Evolutionary conservation across 1,140 invertebrate species (phyloP).

Genomic region (Sycophila sp.): DNA sequence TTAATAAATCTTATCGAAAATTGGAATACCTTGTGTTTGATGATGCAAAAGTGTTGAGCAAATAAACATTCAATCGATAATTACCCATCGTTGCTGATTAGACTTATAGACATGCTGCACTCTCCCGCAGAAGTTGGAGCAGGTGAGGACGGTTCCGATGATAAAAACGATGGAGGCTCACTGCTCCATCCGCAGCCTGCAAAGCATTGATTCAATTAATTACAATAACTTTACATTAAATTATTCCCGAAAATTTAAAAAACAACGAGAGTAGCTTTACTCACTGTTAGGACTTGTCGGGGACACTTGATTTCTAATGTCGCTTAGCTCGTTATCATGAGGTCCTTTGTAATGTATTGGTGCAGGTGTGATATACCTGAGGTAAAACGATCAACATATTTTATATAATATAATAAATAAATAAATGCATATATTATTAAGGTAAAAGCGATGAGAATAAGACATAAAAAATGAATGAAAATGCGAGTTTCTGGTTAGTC

Average conservation of each 20-base stretch:
- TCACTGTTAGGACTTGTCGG: slow-evolving; percentile 65
- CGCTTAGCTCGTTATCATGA: slow-evolving; percentile 52
- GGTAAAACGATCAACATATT: background rate
- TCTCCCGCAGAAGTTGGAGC: slow-evolving; percentile 70
- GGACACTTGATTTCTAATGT: slow-evolving; percentile 58
- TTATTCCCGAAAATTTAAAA: background rate
- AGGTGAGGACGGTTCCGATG: slow-evolving; percentile 76
- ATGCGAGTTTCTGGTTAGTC: too few relatives aligned
- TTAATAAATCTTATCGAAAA: too few relatives aligned
- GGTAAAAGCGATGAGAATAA: slow-evolving; percentile 5
- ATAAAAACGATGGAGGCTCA: slow-evolving; percentile 70
- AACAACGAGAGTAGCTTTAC: slow-evolving; percentile 15
- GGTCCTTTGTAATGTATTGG: slow-evolving; percentile 56
- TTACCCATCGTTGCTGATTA: slow-evolving; percentile 73
- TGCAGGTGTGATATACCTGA: slow-evolving; percentile 55
- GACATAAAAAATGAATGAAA: slow-evolving; percentile 7
- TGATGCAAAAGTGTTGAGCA: too few relatives aligned
- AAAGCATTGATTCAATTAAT: background rate
- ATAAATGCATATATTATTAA: background rate
- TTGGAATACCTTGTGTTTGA: too few relatives aligned
- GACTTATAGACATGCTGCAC: slow-evolving; percentile 72
- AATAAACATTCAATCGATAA: too few relatives aligned
- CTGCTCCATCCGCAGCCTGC: slow-evolving; percentile 66
- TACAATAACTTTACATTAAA: background rate
- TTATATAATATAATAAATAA: background rate